Base-by-base conservation (phyloP, 2,797 vertebrate species). In the Chaunax sp. region DNA sequence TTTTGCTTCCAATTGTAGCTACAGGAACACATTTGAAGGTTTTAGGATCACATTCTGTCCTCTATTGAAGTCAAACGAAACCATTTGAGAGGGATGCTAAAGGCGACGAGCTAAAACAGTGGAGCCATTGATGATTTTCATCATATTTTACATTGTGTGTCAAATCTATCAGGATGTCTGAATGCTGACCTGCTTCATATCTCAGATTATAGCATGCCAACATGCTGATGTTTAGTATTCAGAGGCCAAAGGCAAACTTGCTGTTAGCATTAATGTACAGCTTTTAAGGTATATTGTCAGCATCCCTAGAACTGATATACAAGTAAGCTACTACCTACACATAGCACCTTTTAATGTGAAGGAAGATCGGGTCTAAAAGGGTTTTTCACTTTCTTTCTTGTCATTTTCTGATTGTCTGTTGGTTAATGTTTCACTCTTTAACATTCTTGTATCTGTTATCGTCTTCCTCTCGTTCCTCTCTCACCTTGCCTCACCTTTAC, bases 371-470 rank as follows among this genome's bases (percentile, higher is more conserved):
- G 6, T 55, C 16, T 35, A 28, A 44, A 67, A 28, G 35, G 8
- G 16, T 38, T 7, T 44, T 15, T 1, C 9, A 18, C 19, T 43
- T 43, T 37, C 10, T 49, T 30, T 23, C 20, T 22, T 35, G 15
- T 35, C 43, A 26, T 38, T 40, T 28, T 70, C 68, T 81, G 85
- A 83, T 89, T 89, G 87, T 89, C 85, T 73, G 35, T 46, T 38
- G 40, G 54, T n/a, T 43, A 28, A 70, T 58, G 26, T 49, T 33
- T 62, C 16, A 3, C 64, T 28, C 30, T 67, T 16, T 55, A 6
- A 57, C 6, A 25, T 49, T 52, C 14, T 12, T 23, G 4, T 37
- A 19, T n/a, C n/a, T 63, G 20, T 20, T 18, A 52, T 38, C 53
- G 40, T 16, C 20, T 3, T 3, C 15, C 14, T 49, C 20, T 54